Conservation (phyloP, 1,140 invertebrate species). For the Pogonognathellus flavescens region DNA sequence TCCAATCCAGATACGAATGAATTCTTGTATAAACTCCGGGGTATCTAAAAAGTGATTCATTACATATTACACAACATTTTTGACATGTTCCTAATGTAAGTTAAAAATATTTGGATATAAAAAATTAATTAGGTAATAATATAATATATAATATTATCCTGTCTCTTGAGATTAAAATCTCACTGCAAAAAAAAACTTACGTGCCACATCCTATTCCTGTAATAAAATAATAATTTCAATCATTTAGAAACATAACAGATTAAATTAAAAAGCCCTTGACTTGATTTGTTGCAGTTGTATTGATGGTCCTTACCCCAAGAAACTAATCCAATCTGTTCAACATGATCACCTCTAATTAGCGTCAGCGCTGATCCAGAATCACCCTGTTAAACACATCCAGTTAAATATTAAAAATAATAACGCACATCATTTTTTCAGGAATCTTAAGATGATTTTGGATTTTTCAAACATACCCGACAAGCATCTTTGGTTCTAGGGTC, state of each 20-base stretch:
- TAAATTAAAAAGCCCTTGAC: too few species aligned
- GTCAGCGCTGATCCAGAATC: constrained; percentile 92
- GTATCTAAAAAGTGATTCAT: not conserved
- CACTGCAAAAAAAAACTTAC: not conserved
- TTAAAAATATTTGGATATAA: too few species aligned
- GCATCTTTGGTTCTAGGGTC: constrained; percentile 81
- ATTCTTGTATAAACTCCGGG: constrained; percentile 39
- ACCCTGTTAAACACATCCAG: constrained; percentile 75
- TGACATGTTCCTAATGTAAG: too few species aligned
- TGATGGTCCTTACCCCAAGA: constrained; percentile 91
- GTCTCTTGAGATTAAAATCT: too few species aligned
- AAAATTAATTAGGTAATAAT: too few species aligned
- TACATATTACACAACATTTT: too few species aligned
- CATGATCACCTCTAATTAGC: constrained; percentile 81
- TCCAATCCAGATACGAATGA: constrained; percentile 20
- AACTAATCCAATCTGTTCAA: constrained; percentile 85
- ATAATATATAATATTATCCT: too few species aligned
- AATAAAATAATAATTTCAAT: constrained; percentile 72
- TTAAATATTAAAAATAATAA: not conserved
- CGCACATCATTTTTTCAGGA: not conserved
- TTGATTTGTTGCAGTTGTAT: too few species aligned
- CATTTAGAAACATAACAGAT: too few species aligned
- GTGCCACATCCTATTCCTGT: constrained; percentile 39
- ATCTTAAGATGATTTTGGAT: not conserved
- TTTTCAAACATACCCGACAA: constrained; percentile 74